Base-by-base conservation (phyloP, 2,797 vertebrate genomes). In the Smutsia temminckii region DNA sequence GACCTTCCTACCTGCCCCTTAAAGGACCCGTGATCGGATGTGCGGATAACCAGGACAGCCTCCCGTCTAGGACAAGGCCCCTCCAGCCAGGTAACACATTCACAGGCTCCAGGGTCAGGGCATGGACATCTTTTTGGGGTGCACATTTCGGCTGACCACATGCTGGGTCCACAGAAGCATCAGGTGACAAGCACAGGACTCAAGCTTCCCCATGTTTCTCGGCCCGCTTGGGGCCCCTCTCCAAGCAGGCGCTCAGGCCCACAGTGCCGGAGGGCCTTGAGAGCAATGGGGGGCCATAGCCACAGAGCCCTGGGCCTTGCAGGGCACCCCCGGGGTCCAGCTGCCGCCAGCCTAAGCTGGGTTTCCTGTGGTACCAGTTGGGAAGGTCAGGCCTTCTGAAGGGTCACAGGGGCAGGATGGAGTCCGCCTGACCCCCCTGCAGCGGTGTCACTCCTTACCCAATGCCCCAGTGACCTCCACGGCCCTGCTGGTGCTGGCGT, bases 261-360 rank as follows among this genome's bases (percentile, higher is more conserved):
- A 7, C 17, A 0, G 14, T 29, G 20, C 2, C 40, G 6, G 0
- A 0, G 53, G 18, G 53, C 13, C 9, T 32, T 10, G 5, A 46
- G 46, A 46, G 46, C 46, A 46, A 46, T 46, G 46, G 11, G 10
- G 46, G 46, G 46, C 11, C 46, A 46, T 46, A 46, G 46, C 46
- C 46, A 46, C 46, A 12, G 46, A 12, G 46, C 10, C 46, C 10
- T 46, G 0, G 9, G 34, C 49, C 29, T 37, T 34, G 17, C 3
- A 6, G 27, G 57, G 17, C 1, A 25, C 11, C 6, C 6, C 18
- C 0, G 3, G 20, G 32, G 20, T 55, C 32, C 8, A 3, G 13
- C 46, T 29, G 42, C 2, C 21, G 6, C 10, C n/a, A 0, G 6
- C 59, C 51, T 9, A 14, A 14, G 32, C 69, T 20, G 25, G 14